Evolutionary conservation across 2,797 vertebrate species (phyloP), one percentile per base, ranked within the genome.

Genomic region (Fratercula arctica): DNA sequence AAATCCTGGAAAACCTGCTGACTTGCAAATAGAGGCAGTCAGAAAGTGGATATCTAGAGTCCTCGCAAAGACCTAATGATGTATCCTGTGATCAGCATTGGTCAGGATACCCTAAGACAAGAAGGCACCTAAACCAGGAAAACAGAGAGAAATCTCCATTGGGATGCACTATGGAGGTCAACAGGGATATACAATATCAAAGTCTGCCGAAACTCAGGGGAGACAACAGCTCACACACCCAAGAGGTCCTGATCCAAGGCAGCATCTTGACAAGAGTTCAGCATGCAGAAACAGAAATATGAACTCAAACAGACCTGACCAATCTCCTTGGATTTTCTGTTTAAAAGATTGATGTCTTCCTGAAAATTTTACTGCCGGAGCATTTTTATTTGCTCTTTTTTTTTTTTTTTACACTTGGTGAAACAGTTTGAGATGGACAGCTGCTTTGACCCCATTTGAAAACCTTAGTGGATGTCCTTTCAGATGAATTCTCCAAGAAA

Each of bases 341-440:
- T 90, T 56, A 72, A 78, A 80, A 94, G 68, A 85, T 35, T 41
- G 68, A 87, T 82, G 46, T 68, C 25, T 61, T 70, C 48, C 85
- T 91, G 69, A 81, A 93, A 81, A 89, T 73, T 70, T 60, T 87
- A 50, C 41, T 78, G 67, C 76, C 80, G 48, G 66, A 90, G 84
- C 31, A 53, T 56, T 93, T 93, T 86, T 60, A 90, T 74, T 93
- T 1, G 0, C 10, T 81, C 39, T 67, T 85, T 18, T 4, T 87
- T 95, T 35, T 35, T 35, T 89, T 87, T 59, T 46, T 46, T 46
- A 85, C 80, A 89, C 51, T 75, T 93, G 80, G 91, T 81, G 78
- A 92, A 87, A 85, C 43, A 88, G 64, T 85, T 95, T 87, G 54
- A 85, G 46, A 79, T 35, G 8, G 93, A 82, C 69, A 94, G 45